phyloP scores from a whole-genome alignment of 2,113 vertebrate genomes.

The Motacilla alba region DNA sequence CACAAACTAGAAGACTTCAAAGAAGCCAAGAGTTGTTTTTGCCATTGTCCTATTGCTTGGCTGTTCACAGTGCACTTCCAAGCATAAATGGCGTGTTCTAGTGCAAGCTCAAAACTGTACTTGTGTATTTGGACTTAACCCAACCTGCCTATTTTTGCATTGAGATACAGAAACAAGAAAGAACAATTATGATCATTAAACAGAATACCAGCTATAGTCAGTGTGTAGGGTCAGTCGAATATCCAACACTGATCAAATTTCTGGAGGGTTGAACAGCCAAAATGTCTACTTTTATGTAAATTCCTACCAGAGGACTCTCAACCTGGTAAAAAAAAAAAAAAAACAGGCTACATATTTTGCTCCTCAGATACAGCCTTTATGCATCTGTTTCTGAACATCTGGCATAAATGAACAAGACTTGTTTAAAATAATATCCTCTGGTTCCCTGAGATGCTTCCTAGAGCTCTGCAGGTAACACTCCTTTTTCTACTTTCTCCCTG shows the following conservation, averaged over 20 bases:
- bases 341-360: background rate
- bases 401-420: background rate
- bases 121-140: background rate
- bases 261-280: background rate
- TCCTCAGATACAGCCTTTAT: background rate
- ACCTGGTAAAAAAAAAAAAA: background rate
- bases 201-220: background rate
- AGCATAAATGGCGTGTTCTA: background rate
- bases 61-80: background rate
- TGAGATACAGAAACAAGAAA: background rate
- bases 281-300: background rate
- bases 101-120: background rate
- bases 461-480: background rate
- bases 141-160: background rate
- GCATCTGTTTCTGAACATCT: background rate
- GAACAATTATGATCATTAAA: background rate
- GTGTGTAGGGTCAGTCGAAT: background rate
- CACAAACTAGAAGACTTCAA: background rate
- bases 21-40: background rate
- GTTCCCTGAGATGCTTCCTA: background rate
- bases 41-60: background rate
- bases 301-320: background rate
- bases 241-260: background rate
- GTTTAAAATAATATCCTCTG: background rate
- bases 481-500: background rate